Evolutionary conservation across 2,113 vertebrate genomes (phyloP).

Genomic region (Zosterops hypoxanthus): DNA sequence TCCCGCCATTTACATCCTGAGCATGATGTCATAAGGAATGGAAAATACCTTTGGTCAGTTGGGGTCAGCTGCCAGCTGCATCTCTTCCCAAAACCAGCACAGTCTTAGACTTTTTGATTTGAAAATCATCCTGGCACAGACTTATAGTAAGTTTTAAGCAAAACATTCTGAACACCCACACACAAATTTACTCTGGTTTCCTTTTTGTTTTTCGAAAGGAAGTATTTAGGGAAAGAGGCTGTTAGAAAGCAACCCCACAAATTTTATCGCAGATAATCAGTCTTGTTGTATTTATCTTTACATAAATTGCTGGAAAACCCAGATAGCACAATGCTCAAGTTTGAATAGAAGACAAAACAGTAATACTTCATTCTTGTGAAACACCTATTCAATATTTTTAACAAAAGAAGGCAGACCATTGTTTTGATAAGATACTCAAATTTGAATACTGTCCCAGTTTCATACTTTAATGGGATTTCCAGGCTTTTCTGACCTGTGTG

Average conservation of each 20-base stretch:
- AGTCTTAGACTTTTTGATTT: background rate
- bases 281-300: background rate
- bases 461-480: background rate
- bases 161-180: background rate
- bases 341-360: background rate
- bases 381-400: background rate
- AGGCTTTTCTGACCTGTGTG: background rate
- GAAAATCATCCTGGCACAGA: background rate
- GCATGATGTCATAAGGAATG: background rate
- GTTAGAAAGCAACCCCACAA: rapidly evolving
- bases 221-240: background rate
- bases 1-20: background rate
- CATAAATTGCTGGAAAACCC: background rate
- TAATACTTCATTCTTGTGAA: background rate
- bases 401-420: background rate
- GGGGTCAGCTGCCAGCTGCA: background rate
- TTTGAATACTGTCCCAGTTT: background rate
- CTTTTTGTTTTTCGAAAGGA: background rate
- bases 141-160: background rate
- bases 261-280: background rate
- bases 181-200: background rate
- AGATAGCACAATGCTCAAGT: background rate
- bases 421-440: background rate
- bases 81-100: background rate
- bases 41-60: background rate